phyloP scores from a whole-genome alignment of 1,140 invertebrate genomes.

The Plodia interpunctella region DNA sequence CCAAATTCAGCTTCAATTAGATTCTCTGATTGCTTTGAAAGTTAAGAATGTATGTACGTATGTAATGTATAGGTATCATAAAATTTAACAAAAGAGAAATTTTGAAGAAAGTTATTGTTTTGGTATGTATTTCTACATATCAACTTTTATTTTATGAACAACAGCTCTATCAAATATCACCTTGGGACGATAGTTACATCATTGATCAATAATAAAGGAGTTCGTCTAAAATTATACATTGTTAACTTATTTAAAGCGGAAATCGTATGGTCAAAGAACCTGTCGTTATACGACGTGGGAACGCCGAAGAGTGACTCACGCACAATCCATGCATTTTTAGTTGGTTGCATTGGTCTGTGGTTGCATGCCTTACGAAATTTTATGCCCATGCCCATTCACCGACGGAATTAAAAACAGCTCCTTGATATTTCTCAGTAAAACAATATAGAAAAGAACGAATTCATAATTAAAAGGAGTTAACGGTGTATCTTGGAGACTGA shows the following conservation, averaged over 20 bases:
- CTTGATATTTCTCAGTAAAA: neutral
- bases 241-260: constrained; percentile 1
- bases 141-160: too few relatives aligned
- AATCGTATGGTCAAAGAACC: constrained; percentile 13
- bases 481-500: constrained; percentile 65
- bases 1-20: too few relatives aligned
- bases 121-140: too few relatives aligned
- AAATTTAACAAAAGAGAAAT: too few relatives aligned
- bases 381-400: neutral
- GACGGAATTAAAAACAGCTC: neutral
- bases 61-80: too few relatives aligned
- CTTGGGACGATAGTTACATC: too few relatives aligned
- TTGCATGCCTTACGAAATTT: constrained; percentile 11
- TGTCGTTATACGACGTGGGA: constrained; percentile 20
- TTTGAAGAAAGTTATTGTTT: too few relatives aligned
- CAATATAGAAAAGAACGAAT: constrained; percentile 10
- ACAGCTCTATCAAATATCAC: too few relatives aligned
- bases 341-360: too few relatives aligned
- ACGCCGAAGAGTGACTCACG: constrained; percentile 19
- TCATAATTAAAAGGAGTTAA: constrained; percentile 58
- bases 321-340: constrained; percentile 17
- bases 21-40: too few relatives aligned
- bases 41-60: too few relatives aligned
- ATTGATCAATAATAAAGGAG: too few relatives aligned
- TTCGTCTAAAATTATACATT: neutral